A percentile compares a stretch with the other conserved stretches of the same genome.
These are phyloP conservation scores for Ceratothoa steindachneri DNA, from an alignment of 2,888 invertebrate species.

Conservation along the genomic window DNA sequence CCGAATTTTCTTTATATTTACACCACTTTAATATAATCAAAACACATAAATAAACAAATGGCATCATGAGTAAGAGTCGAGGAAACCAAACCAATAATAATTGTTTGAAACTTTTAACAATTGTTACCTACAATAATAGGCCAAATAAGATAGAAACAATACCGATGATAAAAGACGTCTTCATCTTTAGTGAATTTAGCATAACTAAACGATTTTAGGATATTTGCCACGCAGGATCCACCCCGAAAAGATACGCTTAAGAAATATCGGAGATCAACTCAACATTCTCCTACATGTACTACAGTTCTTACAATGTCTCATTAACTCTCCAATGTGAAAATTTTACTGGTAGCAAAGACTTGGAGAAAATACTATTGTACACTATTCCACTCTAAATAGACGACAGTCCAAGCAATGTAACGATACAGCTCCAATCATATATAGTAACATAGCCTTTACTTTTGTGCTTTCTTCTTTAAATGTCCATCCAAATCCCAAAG, in stretches of 20 bases:
- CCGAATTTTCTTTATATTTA: background rate
- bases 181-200: background rate
- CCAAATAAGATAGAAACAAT: background rate
- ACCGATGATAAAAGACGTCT: background rate
- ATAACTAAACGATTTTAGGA: background rate
- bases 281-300: background rate
- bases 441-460: background rate
- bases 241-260: background rate
- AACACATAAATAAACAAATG: background rate
- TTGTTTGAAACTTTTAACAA: background rate
- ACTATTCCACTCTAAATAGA: background rate
- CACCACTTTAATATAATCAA: background rate
- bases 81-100: background rate
- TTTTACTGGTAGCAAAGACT: background rate
- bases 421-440: background rate
- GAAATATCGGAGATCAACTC: background rate
- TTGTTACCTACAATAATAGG: background rate
- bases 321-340: background rate
- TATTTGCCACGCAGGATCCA: conserved; percentile 8
- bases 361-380: background rate
- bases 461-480: background rate
- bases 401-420: background rate
- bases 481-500: background rate
- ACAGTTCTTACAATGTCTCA: background rate
- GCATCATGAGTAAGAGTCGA: background rate